Conservation (phyloP, 2,113 vertebrate species). For the Coptodon bakossiorum region DNA sequence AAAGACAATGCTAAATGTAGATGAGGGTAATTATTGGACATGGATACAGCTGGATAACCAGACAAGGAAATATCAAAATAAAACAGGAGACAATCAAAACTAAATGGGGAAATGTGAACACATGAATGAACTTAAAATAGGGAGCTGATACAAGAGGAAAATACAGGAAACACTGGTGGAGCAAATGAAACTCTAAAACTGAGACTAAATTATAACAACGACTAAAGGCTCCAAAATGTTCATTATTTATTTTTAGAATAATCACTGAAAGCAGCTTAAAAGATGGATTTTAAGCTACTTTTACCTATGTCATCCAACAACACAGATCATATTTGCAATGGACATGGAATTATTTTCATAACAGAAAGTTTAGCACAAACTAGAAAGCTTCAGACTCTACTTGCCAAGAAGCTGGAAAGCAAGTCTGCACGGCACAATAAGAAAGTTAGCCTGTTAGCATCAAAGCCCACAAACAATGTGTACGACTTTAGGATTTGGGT, state of each 20-base stretch:
- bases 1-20: neutral
- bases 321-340: neutral
- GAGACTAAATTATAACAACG: neutral
- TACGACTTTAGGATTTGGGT: fast-evolving
- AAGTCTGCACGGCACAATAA: neutral
- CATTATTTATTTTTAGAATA: neutral
- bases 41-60: fast-evolving
- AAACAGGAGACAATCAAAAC: neutral
- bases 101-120: neutral
- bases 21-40: neutral
- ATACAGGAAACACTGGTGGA: neutral
- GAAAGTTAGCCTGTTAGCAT: neutral
- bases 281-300: neutral
- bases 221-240: neutral
- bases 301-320: neutral
- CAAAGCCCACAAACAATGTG: fast-evolving
- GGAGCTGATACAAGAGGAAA: neutral
- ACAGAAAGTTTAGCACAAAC: neutral
- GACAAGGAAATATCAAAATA: neutral
- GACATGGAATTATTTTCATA: neutral
- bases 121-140: neutral
- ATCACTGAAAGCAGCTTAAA: neutral
- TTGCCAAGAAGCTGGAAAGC: neutral
- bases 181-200: neutral
- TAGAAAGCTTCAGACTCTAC: neutral